These are phyloP conservation scores for Centropristis striata DNA, from an alignment of 2,113 vertebrate genomes.

Conservation along the genomic window DNA sequence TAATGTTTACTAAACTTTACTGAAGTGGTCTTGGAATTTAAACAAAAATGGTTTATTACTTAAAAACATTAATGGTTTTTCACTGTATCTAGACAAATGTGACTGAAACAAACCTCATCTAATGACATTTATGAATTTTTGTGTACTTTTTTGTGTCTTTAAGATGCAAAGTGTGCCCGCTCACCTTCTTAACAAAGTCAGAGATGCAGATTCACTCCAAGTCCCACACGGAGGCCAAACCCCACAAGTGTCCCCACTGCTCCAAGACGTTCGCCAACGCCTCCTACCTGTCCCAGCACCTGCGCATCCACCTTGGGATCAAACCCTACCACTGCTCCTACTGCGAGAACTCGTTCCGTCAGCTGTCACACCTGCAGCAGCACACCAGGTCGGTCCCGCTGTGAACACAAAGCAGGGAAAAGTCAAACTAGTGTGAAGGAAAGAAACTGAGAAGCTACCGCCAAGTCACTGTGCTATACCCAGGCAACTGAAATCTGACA, in stretches of 20 bases:
- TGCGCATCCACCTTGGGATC: slow-evolving; percentile 98
- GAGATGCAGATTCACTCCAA: slow-evolving; percentile 99
- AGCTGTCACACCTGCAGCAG: slow-evolving; percentile 98
- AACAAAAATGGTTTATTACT: not conserved
- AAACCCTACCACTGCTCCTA: slow-evolving; percentile 99
- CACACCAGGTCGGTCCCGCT: slow-evolving; percentile 92
- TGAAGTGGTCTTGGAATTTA: not conserved
- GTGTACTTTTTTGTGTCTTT: slow-evolving; percentile 1
- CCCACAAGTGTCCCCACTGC: slow-evolving; percentile 99
- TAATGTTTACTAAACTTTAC: too few species aligned
- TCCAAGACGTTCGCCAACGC: slow-evolving; percentile 99
- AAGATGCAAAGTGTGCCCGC: slow-evolving; percentile 98
- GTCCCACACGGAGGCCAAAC: slow-evolving; percentile 99
- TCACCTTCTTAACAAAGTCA: slow-evolving; percentile 98
- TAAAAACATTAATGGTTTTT: not conserved
- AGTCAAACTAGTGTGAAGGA: not conserved
- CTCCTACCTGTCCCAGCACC: slow-evolving; percentile 98
- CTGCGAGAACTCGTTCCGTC: slow-evolving; percentile 98
- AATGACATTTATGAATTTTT: not conserved
- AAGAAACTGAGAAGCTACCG: not conserved
- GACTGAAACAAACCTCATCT: not conserved
- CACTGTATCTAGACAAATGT: not conserved
- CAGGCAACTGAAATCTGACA: not conserved
- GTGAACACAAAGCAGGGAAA: not conserved
- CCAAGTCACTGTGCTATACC: not conserved